Evolutionary conservation across 1,140 invertebrate genomes (phyloP).

Genomic region (Drosophila paulistorum): DNA sequence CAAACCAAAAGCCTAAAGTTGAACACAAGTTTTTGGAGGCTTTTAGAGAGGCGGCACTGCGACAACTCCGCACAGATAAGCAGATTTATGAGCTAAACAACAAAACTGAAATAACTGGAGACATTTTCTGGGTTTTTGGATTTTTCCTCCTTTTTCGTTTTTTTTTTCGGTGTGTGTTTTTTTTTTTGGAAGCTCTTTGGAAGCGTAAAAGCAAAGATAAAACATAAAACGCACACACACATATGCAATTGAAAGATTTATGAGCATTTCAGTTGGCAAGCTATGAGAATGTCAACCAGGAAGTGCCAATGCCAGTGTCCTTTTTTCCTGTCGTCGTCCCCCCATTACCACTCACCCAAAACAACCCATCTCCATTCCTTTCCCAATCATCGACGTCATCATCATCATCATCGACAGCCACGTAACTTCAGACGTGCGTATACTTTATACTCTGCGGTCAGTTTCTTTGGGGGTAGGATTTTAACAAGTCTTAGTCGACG

Average conservation of each 20-base stretch:
- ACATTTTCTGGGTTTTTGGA: slow-evolving; percentile 59
- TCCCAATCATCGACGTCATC: neutral
- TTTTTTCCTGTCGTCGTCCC: neutral
- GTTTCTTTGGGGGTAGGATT: slow-evolving; percentile 18
- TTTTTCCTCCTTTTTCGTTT: slow-evolving; percentile 23
- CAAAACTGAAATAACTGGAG: slow-evolving; percentile 78
- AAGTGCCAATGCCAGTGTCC: slow-evolving; percentile 59
- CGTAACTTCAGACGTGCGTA: slow-evolving; percentile 76
- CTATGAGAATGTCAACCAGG: slow-evolving; percentile 51
- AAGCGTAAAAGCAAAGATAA: slow-evolving; percentile 25
- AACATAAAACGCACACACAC: slow-evolving; percentile 43
- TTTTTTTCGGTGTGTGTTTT: neutral
- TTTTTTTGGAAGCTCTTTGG: slow-evolving; percentile 1
- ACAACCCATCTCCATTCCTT: neutral
- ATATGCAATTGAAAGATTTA: slow-evolving; percentile 42
- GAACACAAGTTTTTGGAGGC: slow-evolving; percentile 50
- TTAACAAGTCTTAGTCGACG: slow-evolving; percentile 21
- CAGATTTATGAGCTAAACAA: slow-evolving; percentile 81
- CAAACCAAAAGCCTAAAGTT: slow-evolving; percentile 36
- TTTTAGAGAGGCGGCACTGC: slow-evolving; percentile 49
- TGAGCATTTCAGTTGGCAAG: slow-evolving; percentile 41
- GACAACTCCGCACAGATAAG: slow-evolving; percentile 67
- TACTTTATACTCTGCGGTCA: slow-evolving; percentile 73
- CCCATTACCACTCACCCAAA: neutral
- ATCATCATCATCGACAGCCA: slow-evolving; percentile 34